Evolutionary conservation across 2,888 invertebrate species (phyloP), one percentile per base, ranked within the genome.

Genomic region (Synergus gifuensis): DNA sequence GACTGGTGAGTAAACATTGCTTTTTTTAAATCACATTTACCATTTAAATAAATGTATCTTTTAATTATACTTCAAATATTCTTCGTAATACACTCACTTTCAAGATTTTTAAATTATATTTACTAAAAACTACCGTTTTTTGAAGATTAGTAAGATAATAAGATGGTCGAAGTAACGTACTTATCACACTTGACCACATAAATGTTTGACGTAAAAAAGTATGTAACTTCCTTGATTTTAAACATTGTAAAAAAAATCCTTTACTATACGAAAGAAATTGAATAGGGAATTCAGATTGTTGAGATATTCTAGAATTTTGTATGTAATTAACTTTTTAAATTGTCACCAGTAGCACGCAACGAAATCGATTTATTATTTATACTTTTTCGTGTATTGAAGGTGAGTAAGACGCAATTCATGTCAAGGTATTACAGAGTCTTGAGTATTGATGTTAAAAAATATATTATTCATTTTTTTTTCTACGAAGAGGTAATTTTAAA

Each of bases 121-220:
- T 8, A 11, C 40, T n/a, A 8, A 8, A 42, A 63, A 63, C 9
- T 8, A 63, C 5, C 1, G 14, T 16, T 40, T 28, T 42, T 66
- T 0, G n/a, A 8, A 42, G 1, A 66, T 66, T 42, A 66, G 9
- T 66, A 42, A 42, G 18, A 11, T 66, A 66, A n/a, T 66, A 42
- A 42, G 18, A 11, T 66, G 66, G 66, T 66, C 66, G n/a, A 66
- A 66, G 40, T 66, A 66, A 4, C 11, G 40, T 66, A 42, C 66
- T 11, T 18, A 42, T 42, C 11, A 42, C 42, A 42, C 0, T 40
- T n/a, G 9, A 42, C 40, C n/a, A 42, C 64, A 3, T 42, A 66
- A 36, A 66, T 40, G n/a, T 36, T 40, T 42, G 66, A 66, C 66
- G 9, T 42, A 42, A 4, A 0, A 44, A 44, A 44, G 11, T 44